A percentile compares a stretch with the other conserved stretches of the same genome.
Conservation (phyloP, 2,888 invertebrate genomes). For the Bibio marci region DNA sequence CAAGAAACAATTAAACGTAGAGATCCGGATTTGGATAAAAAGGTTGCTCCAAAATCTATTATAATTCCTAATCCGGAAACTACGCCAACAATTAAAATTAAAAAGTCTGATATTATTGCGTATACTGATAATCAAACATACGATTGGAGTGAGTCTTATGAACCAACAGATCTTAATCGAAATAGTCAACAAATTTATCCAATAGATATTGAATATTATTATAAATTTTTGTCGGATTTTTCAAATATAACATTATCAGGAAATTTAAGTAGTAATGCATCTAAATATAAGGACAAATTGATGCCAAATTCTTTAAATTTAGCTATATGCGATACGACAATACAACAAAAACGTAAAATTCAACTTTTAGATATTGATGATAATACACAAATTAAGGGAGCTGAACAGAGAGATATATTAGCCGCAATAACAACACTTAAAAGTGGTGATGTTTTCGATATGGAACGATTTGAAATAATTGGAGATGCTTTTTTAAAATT, state of each 20-base stretch:
- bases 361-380: background rate
- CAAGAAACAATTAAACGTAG: background rate
- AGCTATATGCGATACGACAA: slow-evolving; percentile 6
- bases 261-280: background rate
- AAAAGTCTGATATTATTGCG: slow-evolving; percentile 9
- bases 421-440: slow-evolving; percentile 49
- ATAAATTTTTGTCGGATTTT: slow-evolving; percentile 36
- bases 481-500: slow-evolving; percentile 77
- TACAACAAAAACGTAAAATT: slow-evolving; percentile 4
- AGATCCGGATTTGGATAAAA: background rate
- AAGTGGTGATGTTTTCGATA: slow-evolving; percentile 53
- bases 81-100: slow-evolving; percentile 11
- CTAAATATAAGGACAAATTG: background rate
- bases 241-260: background rate
- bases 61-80: background rate
- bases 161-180: slow-evolving; percentile 51
- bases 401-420: slow-evolving; percentile 24
- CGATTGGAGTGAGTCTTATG: slow-evolving; percentile 27
- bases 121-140: slow-evolving; percentile 6
- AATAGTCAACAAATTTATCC: slow-evolving; percentile 37
- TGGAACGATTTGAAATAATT: slow-evolving; percentile 67
- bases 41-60: background rate
- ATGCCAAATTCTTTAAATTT: background rate
- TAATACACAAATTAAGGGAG: background rate
- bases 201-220: slow-evolving; percentile 54